Evolutionary conservation across 2,888 invertebrate genomes (phyloP), one percentile per base, ranked within the genome.

Genomic region (Cecidostiba fungosa): DNA sequence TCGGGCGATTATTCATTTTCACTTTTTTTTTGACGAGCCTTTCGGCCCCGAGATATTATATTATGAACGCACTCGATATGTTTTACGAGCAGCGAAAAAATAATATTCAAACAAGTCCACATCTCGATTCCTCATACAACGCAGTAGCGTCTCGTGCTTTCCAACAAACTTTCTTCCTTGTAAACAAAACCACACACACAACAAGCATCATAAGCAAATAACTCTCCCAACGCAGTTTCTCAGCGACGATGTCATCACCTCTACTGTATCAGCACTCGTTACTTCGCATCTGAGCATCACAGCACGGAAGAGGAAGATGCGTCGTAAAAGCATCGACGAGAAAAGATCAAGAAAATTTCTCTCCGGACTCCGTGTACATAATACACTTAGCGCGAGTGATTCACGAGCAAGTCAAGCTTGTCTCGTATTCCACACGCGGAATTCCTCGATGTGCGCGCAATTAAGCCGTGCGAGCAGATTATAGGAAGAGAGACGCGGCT

Each of bases 301-400:
- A 43, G 32, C 19, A 4, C 69, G 82, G 76, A 82, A 82, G 54
- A 54, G 69, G 82, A 77, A 82, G 77, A 50, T 29, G 14, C 14
- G 8, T 6, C 23, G 14, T 16, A 23, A 19, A 26, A 23, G n/a
- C 62, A 59, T 73, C 14, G 73, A 50, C 47, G 66, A 26, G 29
- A 29, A n/a, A 50, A 79, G 36, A 72, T 36, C 32, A 32, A 47
- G 70, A 50, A 54, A 59, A 39, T 84, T 84, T 84, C 84, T 73
- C 78, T 66, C 62, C 59, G 16, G 43, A 36, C 36, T 36, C n/a
- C 26, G 59, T 66, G 29, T 66, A 70, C 43, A 69, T 26, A 77
- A 39, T 70, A 54, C 32, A 36, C 47, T 39, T 43, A 47, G 66
- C 73, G 29, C 70, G 23, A 59, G 23, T 72, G 83, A 77, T 79